phyloP scores from a whole-genome alignment of 1,140 invertebrate genomes.

The Drosophila nannoptera region DNA sequence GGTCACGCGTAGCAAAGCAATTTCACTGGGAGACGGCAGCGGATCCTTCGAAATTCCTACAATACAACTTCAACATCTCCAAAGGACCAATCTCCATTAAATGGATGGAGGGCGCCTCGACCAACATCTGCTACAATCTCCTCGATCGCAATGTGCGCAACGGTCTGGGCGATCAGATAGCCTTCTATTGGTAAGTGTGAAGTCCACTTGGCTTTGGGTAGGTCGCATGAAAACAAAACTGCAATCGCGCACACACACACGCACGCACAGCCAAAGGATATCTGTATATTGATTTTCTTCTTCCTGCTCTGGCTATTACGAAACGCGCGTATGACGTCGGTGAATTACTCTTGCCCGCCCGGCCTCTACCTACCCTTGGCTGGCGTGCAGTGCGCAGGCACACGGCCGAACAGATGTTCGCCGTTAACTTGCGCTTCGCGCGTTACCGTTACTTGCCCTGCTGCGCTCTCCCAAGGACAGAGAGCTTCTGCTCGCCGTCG shows the following conservation, averaged over 20 bases:
- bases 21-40: constrained; percentile 94
- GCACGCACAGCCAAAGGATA: constrained; percentile 52
- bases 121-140: constrained; percentile 97
- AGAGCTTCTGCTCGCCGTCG: not conserved
- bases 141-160: constrained; percentile 93
- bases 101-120: constrained; percentile 96
- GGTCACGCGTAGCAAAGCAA: constrained; percentile 91
- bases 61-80: constrained; percentile 94
- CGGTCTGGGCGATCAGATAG: constrained; percentile 92
- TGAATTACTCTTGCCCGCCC: not conserved
- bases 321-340: constrained; percentile 61
- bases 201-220: constrained; percentile 27
- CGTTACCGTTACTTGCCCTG: constrained; percentile 3
- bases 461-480: constrained; percentile 29
- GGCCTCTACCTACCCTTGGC: constrained; percentile 5
- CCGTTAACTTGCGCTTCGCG: constrained; percentile 7
- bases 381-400: constrained; percentile 9
- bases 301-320: constrained; percentile 48
- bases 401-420: constrained; percentile 53
- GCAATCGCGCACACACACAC: too few relatives aligned
- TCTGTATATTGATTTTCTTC: constrained; percentile 62
- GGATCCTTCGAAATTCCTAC: constrained; percentile 86
- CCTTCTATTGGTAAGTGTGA: constrained; percentile 93
- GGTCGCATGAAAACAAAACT: constrained; percentile 70
- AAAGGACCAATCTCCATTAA: constrained; percentile 94